Conservation (phyloP, 2,797 vertebrate genomes). For the Vireo griseus region DNA sequence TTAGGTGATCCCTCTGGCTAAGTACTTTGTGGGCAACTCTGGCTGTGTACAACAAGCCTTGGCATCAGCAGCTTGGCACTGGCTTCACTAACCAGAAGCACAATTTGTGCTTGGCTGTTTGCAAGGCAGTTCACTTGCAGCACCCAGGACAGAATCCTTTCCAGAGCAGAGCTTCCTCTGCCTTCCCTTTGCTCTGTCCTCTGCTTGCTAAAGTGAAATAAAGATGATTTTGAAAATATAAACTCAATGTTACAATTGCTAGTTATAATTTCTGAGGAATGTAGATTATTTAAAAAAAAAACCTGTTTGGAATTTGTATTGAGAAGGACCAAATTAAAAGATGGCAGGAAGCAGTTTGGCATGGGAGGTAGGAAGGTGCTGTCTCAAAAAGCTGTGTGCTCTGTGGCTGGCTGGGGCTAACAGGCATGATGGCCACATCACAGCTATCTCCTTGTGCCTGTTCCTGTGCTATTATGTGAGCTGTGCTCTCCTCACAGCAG, state of each 20-base stretch:
- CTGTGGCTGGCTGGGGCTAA: background rate
- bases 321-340: background rate
- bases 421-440: fast-evolving
- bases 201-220: background rate
- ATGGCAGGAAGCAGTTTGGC: background rate
- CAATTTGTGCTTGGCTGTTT: background rate
- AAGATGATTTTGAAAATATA: background rate
- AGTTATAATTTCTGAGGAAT: background rate
- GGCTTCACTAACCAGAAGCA: background rate
- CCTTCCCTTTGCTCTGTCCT: background rate
- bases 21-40: background rate
- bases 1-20: background rate
- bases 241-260: background rate
- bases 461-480: background rate
- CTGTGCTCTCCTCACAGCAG: background rate
- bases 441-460: fast-evolving
- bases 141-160: background rate
- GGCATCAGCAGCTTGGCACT: background rate
- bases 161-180: background rate
- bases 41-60: background rate
- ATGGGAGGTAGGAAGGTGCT: background rate
- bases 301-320: background rate
- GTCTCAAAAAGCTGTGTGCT: background rate
- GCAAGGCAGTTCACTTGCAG: background rate
- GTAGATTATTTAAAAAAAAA: background rate